phyloP scores from a whole-genome alignment of 1,140 invertebrate genomes.

The Oryctes rhinoceros region DNA sequence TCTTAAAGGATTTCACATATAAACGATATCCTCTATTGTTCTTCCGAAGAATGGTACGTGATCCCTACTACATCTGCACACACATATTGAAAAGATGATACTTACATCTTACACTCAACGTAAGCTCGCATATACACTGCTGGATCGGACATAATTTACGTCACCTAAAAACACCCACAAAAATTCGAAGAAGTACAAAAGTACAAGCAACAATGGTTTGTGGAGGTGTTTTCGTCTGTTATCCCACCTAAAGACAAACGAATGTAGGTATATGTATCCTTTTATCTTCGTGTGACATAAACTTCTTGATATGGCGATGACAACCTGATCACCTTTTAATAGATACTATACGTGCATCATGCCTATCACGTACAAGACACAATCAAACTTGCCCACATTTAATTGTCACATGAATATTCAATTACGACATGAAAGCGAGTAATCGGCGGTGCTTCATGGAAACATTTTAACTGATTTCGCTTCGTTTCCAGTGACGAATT shows the following conservation, averaged over 20 bases:
- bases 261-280: neutral
- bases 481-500: no score
- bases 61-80: neutral
- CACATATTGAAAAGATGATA: neutral
- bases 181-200: slow-evolving; percentile 25
- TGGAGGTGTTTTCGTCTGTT: slow-evolving; percentile 20
- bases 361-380: no score
- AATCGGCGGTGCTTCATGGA: no score
- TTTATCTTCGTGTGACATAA: slow-evolving; percentile 28
- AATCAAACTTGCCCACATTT: neutral
- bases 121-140: neutral
- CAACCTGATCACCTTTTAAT: slow-evolving; percentile 3
- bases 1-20: no score
- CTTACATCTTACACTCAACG: neutral
- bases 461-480: no score
- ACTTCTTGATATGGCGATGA: slow-evolving; percentile 23
- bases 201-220: slow-evolving; percentile 25
- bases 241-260: slow-evolving; percentile 15
- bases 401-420: neutral
- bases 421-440: neutral
- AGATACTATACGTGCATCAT: neutral
- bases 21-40: no score
- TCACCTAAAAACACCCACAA: slow-evolving; percentile 30
- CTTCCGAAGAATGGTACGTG: no score
- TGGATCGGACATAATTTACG: slow-evolving; percentile 22